These are phyloP conservation scores for Electrona antarctica DNA, from an alignment of 2,113 vertebrate species.

Conservation along the genomic window DNA sequence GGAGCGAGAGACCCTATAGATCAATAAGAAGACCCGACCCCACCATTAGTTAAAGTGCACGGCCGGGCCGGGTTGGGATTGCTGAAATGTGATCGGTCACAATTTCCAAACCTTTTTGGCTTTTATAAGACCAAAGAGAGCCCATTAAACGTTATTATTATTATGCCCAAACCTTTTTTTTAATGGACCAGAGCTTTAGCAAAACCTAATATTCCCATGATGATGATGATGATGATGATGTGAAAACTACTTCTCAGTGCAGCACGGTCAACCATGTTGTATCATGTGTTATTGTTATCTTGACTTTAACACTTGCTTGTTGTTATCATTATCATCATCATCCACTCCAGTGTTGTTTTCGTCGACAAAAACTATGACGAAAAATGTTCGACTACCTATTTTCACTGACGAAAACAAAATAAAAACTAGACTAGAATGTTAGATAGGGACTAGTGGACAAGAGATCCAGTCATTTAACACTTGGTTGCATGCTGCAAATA, in stretches of 20 bases:
- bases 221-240: slow-evolving; percentile 31
- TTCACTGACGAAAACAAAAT: too few species aligned
- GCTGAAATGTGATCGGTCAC: slow-evolving; percentile 69
- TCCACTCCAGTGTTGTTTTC: too few species aligned
- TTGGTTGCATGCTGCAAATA: too few species aligned
- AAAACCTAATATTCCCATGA: slow-evolving; percentile 39
- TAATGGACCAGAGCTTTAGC: neutral
- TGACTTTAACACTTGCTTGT: slow-evolving; percentile 78
- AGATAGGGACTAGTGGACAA: too few species aligned
- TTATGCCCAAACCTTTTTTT: too few species aligned
- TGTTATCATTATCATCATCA: too few species aligned
- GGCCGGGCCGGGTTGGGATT: slow-evolving; percentile 48
- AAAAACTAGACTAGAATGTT: too few species aligned
- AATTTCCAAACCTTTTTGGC: slow-evolving; percentile 46
- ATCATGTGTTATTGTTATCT: slow-evolving; percentile 86
- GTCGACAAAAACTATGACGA: too few species aligned
- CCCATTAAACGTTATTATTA: slow-evolving; percentile 50
- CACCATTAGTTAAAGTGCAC: slow-evolving; percentile 72
- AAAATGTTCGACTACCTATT: too few species aligned
- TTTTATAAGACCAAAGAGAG: slow-evolving; percentile 53
- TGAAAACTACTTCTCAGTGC: slow-evolving; percentile 60
- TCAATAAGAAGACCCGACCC: slow-evolving; percentile 52
- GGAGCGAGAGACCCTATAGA: slow-evolving; percentile 21
- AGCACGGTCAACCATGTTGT: slow-evolving; percentile 74
- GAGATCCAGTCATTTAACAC: too few species aligned